phyloP scores from a whole-genome alignment of 1,140 invertebrate genomes.

The Drosophila serrata region DNA sequence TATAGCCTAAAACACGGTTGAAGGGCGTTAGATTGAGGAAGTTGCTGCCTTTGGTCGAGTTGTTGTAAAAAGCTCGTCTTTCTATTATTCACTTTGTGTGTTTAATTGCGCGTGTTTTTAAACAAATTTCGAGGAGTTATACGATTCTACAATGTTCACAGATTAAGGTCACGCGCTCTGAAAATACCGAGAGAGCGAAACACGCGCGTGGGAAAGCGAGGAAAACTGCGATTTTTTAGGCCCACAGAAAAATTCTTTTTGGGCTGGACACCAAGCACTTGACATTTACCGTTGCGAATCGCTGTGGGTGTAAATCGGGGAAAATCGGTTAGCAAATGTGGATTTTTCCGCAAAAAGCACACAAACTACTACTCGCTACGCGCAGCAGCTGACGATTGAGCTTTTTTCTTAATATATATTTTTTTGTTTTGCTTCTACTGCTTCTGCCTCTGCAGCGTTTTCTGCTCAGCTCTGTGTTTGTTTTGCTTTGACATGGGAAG shows the following conservation, averaged over 20 bases:
- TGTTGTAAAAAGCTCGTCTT: slow-evolving; percentile 59
- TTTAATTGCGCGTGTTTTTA: slow-evolving; percentile 68
- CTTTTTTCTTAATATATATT: slow-evolving; percentile 63
- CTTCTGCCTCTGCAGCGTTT: slow-evolving; percentile 37
- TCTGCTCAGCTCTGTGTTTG: slow-evolving; percentile 25
- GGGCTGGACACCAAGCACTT: slow-evolving; percentile 16
- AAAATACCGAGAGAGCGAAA: slow-evolving; percentile 4
- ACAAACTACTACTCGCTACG: slow-evolving; percentile 75
- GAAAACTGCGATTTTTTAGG: slow-evolving; percentile 7
- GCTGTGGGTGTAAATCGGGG: slow-evolving; percentile 26
- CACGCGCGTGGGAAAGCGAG: slow-evolving; percentile 16
- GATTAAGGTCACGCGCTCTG: slow-evolving; percentile 34
- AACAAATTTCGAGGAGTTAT: slow-evolving; percentile 3
- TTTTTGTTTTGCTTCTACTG: slow-evolving; percentile 47
- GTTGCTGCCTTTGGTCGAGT: slow-evolving; percentile 36
- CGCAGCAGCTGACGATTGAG: slow-evolving; percentile 81
- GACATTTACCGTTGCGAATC: slow-evolving; percentile 52
- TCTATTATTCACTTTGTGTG: slow-evolving; percentile 40
- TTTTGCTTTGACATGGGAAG: slow-evolving; percentile 29
- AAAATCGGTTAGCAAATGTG: slow-evolving; percentile 43
- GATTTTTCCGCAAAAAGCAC: slow-evolving; percentile 71
- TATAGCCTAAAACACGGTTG: slow-evolving; percentile 48
- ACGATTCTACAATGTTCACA: slow-evolving; percentile 16
- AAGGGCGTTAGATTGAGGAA: slow-evolving; percentile 72
- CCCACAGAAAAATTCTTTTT: slow-evolving; percentile 19